Conservation (phyloP, 2,888 invertebrate genomes). For the Pyralis farinalis region DNA sequence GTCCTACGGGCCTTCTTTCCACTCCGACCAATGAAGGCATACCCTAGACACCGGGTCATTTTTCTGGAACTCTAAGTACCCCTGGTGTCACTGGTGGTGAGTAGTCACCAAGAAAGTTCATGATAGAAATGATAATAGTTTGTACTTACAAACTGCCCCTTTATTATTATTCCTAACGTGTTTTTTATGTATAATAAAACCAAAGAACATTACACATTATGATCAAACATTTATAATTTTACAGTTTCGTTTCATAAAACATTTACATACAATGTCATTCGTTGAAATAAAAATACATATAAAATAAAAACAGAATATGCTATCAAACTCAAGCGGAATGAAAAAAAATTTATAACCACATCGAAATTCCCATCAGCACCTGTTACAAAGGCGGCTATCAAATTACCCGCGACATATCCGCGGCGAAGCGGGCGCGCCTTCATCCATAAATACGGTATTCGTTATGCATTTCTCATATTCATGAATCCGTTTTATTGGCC, state of each 20-base stretch:
- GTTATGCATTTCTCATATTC: slow-evolving; percentile 82
- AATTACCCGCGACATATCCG: slow-evolving; percentile 78
- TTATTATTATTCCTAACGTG: too few relatives aligned
- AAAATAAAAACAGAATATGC: slow-evolving; percentile 53
- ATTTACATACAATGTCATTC: slow-evolving; percentile 26
- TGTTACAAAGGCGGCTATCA: slow-evolving; percentile 79
- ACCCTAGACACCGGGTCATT: too few relatives aligned
- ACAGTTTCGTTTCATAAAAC: slow-evolving; percentile 22
- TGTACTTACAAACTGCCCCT: too few relatives aligned
- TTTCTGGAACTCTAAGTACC: too few relatives aligned
- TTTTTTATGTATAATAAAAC: too few relatives aligned
- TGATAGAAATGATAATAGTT: too few relatives aligned
- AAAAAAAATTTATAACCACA: slow-evolving; percentile 65
- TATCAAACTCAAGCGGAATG: slow-evolving; percentile 60
- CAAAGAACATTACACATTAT: slow-evolving; percentile 3
- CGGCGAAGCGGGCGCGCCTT: slow-evolving; percentile 63
- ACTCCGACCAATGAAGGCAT: too few relatives aligned
- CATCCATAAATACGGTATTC: slow-evolving; percentile 79
- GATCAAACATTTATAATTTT: slow-evolving; percentile 14
- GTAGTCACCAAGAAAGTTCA: too few relatives aligned
- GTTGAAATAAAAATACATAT: slow-evolving; percentile 31
- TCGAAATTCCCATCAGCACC: slow-evolving; percentile 78
- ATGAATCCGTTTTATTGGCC: slow-evolving; percentile 82
- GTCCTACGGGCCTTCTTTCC: too few relatives aligned
- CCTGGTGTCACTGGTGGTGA: too few relatives aligned